These are phyloP conservation scores for Stenoptilia bipunctidactyla DNA, from an alignment of 2,888 invertebrate species.

Conservation along the genomic window DNA sequence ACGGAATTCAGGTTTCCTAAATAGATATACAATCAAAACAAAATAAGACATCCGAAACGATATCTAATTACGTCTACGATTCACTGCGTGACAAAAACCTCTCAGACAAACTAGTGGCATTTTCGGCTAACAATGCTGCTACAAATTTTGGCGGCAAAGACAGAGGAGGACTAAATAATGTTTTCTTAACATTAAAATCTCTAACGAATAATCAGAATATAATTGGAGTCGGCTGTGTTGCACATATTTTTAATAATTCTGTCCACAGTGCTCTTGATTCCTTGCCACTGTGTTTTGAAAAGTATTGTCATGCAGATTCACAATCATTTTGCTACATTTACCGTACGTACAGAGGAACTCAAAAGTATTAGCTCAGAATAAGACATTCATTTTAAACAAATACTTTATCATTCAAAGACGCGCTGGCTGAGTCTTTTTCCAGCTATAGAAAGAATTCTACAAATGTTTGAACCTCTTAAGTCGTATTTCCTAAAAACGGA, in stretches of 20 bases:
- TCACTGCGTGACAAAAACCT: conserved; percentile 1
- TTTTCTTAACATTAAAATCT: conserved; percentile 2
- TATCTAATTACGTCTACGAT: conserved; percentile 1
- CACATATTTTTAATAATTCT: background rate
- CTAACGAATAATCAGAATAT: conserved; percentile 2
- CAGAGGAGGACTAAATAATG: conserved; percentile 2
- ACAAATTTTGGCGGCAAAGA: conserved; percentile 2
- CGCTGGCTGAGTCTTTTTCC: conserved; percentile 7
- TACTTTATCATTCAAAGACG: conserved; percentile 8
- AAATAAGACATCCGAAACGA: conserved; percentile 1
- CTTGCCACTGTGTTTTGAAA: conserved; percentile 6
- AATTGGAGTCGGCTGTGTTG: no score
- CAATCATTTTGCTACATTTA: conserved; percentile 7
- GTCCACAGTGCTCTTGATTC: conserved; percentile 1
- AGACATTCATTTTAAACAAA: conserved; percentile 7
- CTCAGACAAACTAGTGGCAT: conserved; percentile 1
- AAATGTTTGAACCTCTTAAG: conserved; percentile 7
- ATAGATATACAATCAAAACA: conserved; percentile 1
- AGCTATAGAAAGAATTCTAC: conserved; percentile 5
- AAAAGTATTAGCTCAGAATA: conserved; percentile 7
- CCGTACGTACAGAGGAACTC: conserved; percentile 8
- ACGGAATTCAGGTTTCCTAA: conserved; percentile 2
- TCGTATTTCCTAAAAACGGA: conserved; percentile 5
- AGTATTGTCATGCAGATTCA: conserved; percentile 6
- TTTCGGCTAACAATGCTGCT: conserved; percentile 2